Evolutionary conservation across 37 sponge, comb jelly and placozoan genomes (phyloP).

Genomic region (Spongia lamella): DNA sequence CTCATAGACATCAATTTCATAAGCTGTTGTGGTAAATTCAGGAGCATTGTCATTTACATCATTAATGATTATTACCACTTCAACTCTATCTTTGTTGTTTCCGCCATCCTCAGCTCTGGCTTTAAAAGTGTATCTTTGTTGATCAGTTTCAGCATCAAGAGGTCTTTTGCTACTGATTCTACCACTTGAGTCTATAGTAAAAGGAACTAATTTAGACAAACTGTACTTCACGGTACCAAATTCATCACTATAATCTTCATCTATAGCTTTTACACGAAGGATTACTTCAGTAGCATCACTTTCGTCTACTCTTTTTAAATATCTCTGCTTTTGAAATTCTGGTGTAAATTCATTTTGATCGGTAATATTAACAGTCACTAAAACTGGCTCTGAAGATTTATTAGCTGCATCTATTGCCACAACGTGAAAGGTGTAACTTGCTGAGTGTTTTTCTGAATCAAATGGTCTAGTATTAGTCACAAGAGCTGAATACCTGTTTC

Average conservation of each 20-base stretch:
- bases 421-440: conserved; percentile 34
- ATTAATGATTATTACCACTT: conserved; percentile 32
- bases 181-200: conserved; percentile 22
- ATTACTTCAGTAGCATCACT: conserved; percentile 24
- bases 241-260: conserved; percentile 31
- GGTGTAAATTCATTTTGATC: conserved; percentile 64
- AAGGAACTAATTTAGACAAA: conserved; percentile 7
- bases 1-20: conserved; percentile 37
- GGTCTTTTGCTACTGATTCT: conserved; percentile 21
- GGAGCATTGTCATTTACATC: conserved; percentile 79
- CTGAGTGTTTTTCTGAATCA: conserved; percentile 49
- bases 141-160: conserved; percentile 41
- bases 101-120: conserved; percentile 49
- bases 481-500: not conserved
- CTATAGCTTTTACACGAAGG: conserved; percentile 30
- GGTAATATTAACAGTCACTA: conserved; percentile 14
- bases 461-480: conserved; percentile 43
- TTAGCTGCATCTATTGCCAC: conserved; percentile 18
- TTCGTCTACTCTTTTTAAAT: conserved; percentile 11
- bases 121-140: not conserved
- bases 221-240: conserved; percentile 33
- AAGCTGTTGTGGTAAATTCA: conserved; percentile 2
- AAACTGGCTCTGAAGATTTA: conserved; percentile 1
- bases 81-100: conserved; percentile 18
- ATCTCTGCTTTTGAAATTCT: conserved; percentile 12